Conservation (phyloP, 2,113 vertebrate genomes). For the Neodontobutis hainanensis region DNA sequence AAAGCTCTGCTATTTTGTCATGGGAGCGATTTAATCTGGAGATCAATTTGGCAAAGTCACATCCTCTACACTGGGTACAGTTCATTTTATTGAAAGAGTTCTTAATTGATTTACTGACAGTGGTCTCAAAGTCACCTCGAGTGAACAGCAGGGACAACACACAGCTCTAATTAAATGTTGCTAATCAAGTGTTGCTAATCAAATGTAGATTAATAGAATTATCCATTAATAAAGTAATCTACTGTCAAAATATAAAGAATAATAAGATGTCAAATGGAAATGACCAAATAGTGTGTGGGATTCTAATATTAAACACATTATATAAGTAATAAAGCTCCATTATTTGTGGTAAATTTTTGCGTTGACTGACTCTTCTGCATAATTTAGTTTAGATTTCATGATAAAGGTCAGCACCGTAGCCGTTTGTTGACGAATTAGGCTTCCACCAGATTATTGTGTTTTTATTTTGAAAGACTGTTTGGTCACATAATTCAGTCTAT, state of each 20-base stretch:
- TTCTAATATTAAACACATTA: too few relatives aligned
- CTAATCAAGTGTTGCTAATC: slow-evolving; percentile 57
- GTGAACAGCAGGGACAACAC: slow-evolving; percentile 42
- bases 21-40: slow-evolving; percentile 44
- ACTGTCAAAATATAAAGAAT: slow-evolving; percentile 11
- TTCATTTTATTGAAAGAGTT: slow-evolving; percentile 59
- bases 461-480: too few relatives aligned
- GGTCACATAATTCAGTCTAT: too few relatives aligned
- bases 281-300: neutral
- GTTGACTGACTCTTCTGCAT: too few relatives aligned
- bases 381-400: too few relatives aligned
- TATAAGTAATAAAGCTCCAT: too few relatives aligned
- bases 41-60: slow-evolving; percentile 67
- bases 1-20: slow-evolving; percentile 20
- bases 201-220: slow-evolving; percentile 49
- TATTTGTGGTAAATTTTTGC: too few relatives aligned
- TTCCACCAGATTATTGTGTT: too few relatives aligned
- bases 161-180: slow-evolving; percentile 17
- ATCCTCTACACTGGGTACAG: slow-evolving; percentile 28
- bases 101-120: slow-evolving; percentile 65
- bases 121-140: slow-evolving; percentile 67
- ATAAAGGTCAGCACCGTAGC: too few relatives aligned
- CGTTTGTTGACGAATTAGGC: too few relatives aligned
- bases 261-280: slow-evolving; percentile 15
- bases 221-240: slow-evolving; percentile 51